Evolutionary conservation across 2,888 invertebrate species (phyloP), one percentile per base, ranked within the genome.

Genomic region (Lasiommata megera): DNA sequence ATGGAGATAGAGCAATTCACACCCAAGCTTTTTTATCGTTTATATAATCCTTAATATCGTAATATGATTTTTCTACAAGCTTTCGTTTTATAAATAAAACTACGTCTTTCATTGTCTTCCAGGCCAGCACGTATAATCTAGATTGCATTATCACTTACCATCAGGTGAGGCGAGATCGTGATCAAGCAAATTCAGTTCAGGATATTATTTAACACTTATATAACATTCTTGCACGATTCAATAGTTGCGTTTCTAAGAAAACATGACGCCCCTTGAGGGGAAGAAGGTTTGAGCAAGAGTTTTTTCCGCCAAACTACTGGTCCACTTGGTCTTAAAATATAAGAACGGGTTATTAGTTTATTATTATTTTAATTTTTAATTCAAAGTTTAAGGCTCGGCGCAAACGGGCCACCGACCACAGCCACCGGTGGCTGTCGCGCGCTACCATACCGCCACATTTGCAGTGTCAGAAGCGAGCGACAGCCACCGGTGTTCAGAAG

Each of bases 121-220:
- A 41, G 23, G 41, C 28, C 44, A 41, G 9, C 40, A 46, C 16
- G 16, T 44, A 8, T 11, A 3, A 46, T 46, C 46, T 46, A 46
- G 46, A 29, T 46, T 46, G 46, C 16, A 31, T 29, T 46, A 46
- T 46, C 46, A 46, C 46, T 46, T 16, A 16, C 31, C 46, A 46
- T 46, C 46, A 31, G 11, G 29, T 46, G 31, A 31, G 9, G 14
- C 16, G 16, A 9, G 31, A 46, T 31, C 46, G 46, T 46, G 46
- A 46, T 46, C 8, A 6, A 11, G 46, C 46, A 6, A 16, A 46
- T 46, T 31, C 11, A 46, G 46, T 17, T 29, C 46, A 46, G 46
- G 44, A 46, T 46, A 46, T 46, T 46, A 46, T 46, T 46, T 46
- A 46, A 46, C 31, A 46, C 44, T 44, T 43, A 28, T 23, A 28